Evolutionary conservation across 2,113 vertebrate species (phyloP), one percentile per base, ranked within the genome.

Genomic region (Acinonyx jubatus): DNA sequence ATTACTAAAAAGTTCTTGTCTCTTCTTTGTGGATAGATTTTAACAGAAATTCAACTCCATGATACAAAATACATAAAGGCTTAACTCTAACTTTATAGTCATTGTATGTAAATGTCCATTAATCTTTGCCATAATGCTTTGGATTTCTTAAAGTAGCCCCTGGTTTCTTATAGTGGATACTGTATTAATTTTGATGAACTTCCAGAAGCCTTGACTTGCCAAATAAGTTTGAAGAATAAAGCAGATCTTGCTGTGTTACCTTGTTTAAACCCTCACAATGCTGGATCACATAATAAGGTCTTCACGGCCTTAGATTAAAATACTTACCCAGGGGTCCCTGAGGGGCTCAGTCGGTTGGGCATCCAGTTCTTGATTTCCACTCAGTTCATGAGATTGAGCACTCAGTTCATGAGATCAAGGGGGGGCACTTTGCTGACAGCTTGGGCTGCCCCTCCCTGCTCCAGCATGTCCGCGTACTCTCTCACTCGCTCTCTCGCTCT

Each of bases 221-320:
- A 88, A 81, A 52, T 69, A 91, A 93, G 25, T 91, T 66, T 91
- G 61, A 91, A 71, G 27, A 94, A 83, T 65, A 65, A 92, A 92
- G 69, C 36, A 10, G 23, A 38, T 38, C 36, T 63, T 29, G 19
- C 45, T 93, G 9, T 73, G n/a, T 81, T 21, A 57, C 5, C 19
- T 86, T 92, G 33, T 89, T 84, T 93, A 74, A 74, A 69, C 23
- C 15, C n/a, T 91, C 36, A 38, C 14, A 82, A 7, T 82, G 61
- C 57, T 90, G 10, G 61, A 25, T 96, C 65, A 68, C 29, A 80
- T 88, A 93, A 90, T 80, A 65, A 68, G 48, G 27, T 63, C 2
- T 89, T 41, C 45, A 63, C 38, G 18, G 33, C 82, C 66, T 93
- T 82, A 33, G 11, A 50, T 50, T 85, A 66, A 94, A 80, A 86